These are phyloP conservation scores for Aleadryas rufinucha DNA, from an alignment of 2,113 vertebrate genomes.

Conservation along the genomic window DNA sequence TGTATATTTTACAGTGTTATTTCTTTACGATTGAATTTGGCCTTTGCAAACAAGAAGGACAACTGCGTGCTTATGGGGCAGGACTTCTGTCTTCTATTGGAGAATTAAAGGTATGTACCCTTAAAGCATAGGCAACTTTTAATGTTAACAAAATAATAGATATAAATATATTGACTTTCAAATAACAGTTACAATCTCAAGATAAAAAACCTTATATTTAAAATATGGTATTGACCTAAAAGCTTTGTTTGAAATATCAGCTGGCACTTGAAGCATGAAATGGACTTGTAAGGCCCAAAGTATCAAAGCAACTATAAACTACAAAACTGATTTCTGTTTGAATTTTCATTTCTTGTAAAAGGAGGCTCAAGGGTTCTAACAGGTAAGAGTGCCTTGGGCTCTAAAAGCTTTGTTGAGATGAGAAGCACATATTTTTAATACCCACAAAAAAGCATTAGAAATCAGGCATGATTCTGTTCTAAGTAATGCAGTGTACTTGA, in stretches of 20 bases:
- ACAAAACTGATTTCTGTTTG: neutral
- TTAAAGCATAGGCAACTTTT: slow-evolving; percentile 18
- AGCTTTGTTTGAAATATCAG: slow-evolving; percentile 54
- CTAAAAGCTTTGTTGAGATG: neutral
- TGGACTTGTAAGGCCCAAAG: slow-evolving; percentile 6
- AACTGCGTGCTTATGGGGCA: slow-evolving; percentile 94
- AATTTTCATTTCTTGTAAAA: slow-evolving; percentile 18
- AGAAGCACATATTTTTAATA: neutral
- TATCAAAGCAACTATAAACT: neutral
- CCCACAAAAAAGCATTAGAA: neutral
- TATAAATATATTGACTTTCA: slow-evolving; percentile 27
- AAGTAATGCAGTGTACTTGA: neutral
- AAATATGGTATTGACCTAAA: slow-evolving; percentile 32
- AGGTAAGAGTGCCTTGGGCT: neutral
- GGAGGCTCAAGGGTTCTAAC: neutral
- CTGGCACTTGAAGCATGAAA: slow-evolving; percentile 49
- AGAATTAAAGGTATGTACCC: slow-evolving; percentile 85
- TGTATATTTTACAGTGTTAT: slow-evolving; percentile 83
- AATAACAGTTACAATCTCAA: slow-evolving; percentile 43
- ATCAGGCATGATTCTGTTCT: neutral
- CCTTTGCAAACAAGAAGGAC: slow-evolving; percentile 95
- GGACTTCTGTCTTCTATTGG: slow-evolving; percentile 96
- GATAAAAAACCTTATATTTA: slow-evolving; percentile 18
- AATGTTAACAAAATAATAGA: slow-evolving; percentile 26
- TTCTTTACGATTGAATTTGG: slow-evolving; percentile 99